These are phyloP conservation scores for Hylaea fasciaria DNA, from an alignment of 2,888 invertebrate species.

Conservation along the genomic window DNA sequence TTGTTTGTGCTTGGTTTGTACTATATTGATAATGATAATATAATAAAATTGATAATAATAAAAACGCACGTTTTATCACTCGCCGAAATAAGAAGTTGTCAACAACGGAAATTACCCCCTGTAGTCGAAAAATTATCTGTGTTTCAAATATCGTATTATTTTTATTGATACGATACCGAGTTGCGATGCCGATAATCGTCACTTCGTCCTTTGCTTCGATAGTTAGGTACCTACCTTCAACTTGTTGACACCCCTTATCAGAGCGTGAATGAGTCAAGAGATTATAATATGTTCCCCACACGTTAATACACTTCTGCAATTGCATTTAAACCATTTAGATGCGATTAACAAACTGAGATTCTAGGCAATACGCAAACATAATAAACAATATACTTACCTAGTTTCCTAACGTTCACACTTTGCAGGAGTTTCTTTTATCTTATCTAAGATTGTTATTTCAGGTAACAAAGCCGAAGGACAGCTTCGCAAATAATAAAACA, in stretches of 20 bases:
- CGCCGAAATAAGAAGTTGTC: constrained; percentile 3
- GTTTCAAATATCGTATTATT: constrained; percentile 16
- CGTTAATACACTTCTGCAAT: neutral
- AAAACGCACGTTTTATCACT: constrained; percentile 1
- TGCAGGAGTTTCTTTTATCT: constrained; percentile 1
- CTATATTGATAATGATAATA: neutral
- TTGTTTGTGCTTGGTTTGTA: neutral
- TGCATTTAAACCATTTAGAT: constrained; percentile 16
- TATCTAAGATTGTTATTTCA: constrained; percentile 5
- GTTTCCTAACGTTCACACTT: neutral
- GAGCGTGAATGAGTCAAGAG: constrained; percentile 16
- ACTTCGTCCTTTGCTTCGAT: neutral
- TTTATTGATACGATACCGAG: constrained; percentile 15
- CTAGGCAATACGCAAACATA: neutral
- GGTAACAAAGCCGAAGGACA: neutral
- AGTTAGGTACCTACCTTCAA: constrained; percentile 8
- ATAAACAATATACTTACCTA: neutral
- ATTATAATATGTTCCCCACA: neutral
- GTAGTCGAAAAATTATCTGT: constrained; percentile 15
- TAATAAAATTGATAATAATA: too few relatives aligned
- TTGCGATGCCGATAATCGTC: constrained; percentile 22
- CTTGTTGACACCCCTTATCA: constrained; percentile 23
- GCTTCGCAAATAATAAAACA: neutral
- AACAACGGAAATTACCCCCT: constrained; percentile 37
- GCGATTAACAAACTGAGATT: constrained; percentile 13